Evolutionary conservation across 2,888 invertebrate species (phyloP), one percentile per base, ranked within the genome.

Genomic region (Achlya flavicornis): DNA sequence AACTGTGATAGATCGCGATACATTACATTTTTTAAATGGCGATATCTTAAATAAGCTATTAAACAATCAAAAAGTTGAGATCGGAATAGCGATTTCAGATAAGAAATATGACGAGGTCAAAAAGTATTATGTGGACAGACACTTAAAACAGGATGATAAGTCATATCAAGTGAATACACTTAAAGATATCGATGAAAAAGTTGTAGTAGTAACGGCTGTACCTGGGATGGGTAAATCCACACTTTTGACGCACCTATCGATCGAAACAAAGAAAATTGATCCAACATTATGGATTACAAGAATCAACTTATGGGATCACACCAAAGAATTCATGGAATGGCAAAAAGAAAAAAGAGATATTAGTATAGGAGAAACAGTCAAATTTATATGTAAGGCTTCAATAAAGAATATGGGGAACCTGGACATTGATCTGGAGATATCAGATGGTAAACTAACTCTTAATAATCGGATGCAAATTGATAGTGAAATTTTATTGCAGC

Each of bases 141-240:
- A 57, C 61, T 71, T 84, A 61, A 63, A 62, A 57, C 65, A 64
- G 1, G 63, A 66, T 1, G 70, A 63, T 0, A 68, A 76, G 14
- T 72, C 69, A 60, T 66, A 69, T 67, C 61, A 66, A 66, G 72
- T 82, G 3, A 69, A 75, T 19, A 73, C 78, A 3, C 69, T 84
- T 0, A 59, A 79, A 59, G 80, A 80, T 41, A 69, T 84, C 48
- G 67, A 74, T 2, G 72, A 80, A 16, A 66, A 70, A 38, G 65
- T 76, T 4, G 81, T 83, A 0, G 58, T 84, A 6, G 70, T 84
- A 59, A 69, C 74, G 7, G 77, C 77, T 1, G 68, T 70, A 53
- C 77, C 83, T 35, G 80, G 79, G 16, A 77, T 76, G 74, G 84
- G 84, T 35, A 84, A 80, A 64, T 75, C 80, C 35, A 75, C 71